A percentile compares a stretch with the other conserved stretches of the same genome.
Conservation (phyloP, 2,888 invertebrate species). For the Spodoptera picta region DNA sequence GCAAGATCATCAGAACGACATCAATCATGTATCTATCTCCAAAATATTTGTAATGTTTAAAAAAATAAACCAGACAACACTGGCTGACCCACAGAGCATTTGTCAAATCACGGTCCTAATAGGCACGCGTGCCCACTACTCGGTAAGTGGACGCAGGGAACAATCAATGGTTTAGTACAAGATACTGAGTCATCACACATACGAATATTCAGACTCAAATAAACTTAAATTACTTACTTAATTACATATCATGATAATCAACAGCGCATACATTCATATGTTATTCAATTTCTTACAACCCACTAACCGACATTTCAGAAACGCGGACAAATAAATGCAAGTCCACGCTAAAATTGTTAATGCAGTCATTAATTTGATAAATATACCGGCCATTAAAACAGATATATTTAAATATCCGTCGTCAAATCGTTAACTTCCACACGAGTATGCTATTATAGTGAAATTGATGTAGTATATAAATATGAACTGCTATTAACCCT, state of each 20-base stretch:
- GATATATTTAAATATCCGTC: background rate
- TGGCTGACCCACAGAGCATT: constrained; percentile 64
- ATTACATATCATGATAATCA: constrained; percentile 46
- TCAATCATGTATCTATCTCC: constrained; percentile 10
- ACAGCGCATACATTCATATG: constrained; percentile 16
- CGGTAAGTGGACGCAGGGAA: constrained; percentile 40
- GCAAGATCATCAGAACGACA: constrained; percentile 6
- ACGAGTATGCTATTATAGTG: constrained; percentile 10
- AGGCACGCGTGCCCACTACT: constrained; percentile 44
- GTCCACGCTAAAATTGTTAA: constrained; percentile 25
- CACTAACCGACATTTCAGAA: constrained; percentile 32
- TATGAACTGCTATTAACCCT: constrained; percentile 25
- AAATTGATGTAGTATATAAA: constrained; percentile 12
- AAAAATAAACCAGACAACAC: constrained; percentile 65
- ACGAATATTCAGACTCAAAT: constrained; percentile 35
- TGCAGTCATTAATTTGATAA: constrained; percentile 2
- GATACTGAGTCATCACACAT: constrained; percentile 45
- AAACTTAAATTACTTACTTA: constrained; percentile 49
- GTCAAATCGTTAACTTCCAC: background rate
- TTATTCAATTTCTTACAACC: constrained; percentile 38
- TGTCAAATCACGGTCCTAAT: constrained; percentile 79
- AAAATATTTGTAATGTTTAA: constrained; percentile 35
- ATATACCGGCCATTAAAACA: background rate
- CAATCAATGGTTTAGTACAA: constrained; percentile 55
- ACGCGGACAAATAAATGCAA: constrained; percentile 35